These are phyloP conservation scores for Mormoops blainvillei DNA, from an alignment of 2,113 vertebrate genomes.

Conservation along the genomic window DNA sequence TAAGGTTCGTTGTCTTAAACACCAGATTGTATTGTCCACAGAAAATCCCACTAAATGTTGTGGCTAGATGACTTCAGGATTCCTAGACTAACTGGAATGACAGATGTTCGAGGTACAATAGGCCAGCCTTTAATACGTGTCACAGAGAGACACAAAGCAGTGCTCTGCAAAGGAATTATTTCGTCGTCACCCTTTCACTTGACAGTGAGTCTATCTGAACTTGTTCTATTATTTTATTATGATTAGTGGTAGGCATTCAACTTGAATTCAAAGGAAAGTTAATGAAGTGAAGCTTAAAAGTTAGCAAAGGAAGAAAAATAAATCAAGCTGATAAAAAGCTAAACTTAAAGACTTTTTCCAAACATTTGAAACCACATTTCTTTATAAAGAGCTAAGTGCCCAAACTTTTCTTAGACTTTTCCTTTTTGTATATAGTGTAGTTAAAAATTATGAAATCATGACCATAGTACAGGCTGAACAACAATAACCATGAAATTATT, in stretches of 20 bases:
- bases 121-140: background rate
- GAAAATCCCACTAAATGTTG: background rate
- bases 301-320: slow-evolving; percentile 23
- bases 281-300: slow-evolving; percentile 35
- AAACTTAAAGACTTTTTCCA: background rate
- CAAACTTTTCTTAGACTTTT: background rate
- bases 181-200: background rate
- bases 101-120: background rate
- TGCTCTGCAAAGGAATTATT: background rate
- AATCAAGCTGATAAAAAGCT: background rate
- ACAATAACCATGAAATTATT: background rate
- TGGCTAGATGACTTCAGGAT: background rate
- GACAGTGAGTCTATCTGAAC: background rate
- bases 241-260: background rate
- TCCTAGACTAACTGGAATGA: background rate
- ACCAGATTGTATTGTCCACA: background rate
- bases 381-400: background rate
- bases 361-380: slow-evolving; percentile 21
- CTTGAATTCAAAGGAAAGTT: slow-evolving; percentile 31
- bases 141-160: background rate
- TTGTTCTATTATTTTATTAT: slow-evolving; percentile 5
- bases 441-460: slow-evolving; percentile 6
- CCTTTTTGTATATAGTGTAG: background rate
- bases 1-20: background rate
- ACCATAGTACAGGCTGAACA: background rate